Conservation (phyloP, 1,140 invertebrate genomes). For the Drosophila paulistorum region DNA sequence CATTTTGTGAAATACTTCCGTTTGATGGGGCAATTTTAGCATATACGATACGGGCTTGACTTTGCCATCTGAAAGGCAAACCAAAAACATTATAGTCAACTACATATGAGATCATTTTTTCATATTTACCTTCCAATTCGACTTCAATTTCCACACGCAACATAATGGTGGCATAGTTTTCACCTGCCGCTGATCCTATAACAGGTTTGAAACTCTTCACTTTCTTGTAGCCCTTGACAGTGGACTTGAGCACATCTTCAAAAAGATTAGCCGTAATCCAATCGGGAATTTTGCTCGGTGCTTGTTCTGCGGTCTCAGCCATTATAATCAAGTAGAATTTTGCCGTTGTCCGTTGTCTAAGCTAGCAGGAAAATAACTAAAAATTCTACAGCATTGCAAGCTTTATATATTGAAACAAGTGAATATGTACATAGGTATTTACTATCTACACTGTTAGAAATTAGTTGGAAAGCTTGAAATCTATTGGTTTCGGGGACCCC, state of each 20-base stretch:
- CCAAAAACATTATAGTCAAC: background rate
- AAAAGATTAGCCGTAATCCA: slow-evolving; percentile 61
- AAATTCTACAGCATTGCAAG: slow-evolving; percentile 15
- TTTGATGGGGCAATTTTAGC: slow-evolving; percentile 56
- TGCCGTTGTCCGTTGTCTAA: slow-evolving; percentile 13
- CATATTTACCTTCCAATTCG: slow-evolving; percentile 44
- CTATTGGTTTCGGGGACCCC: background rate
- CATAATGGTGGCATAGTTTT: slow-evolving; percentile 66
- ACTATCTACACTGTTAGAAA: slow-evolving; percentile 11
- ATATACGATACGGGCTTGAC: slow-evolving; percentile 52
- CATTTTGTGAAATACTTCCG: slow-evolving; percentile 29
- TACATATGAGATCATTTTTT: background rate
- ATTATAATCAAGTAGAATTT: slow-evolving; percentile 26
- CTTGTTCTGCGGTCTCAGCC: slow-evolving; percentile 16
- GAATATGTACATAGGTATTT: background rate
- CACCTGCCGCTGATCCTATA: slow-evolving; percentile 47
- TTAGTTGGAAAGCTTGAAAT: slow-evolving; percentile 21
- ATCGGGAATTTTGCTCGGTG: slow-evolving; percentile 40
- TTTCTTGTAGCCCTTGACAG: slow-evolving; percentile 52
- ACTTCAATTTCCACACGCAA: slow-evolving; percentile 54
- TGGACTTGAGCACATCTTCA: slow-evolving; percentile 51
- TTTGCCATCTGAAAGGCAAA: slow-evolving; percentile 49
- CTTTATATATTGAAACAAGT: slow-evolving; percentile 10
- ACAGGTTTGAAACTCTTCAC: slow-evolving; percentile 54
- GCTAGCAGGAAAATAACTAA: slow-evolving; percentile 23